Evolutionary conservation across 2,888 invertebrate species (phyloP).

Genomic region (Epirrhoe alternata): DNA sequence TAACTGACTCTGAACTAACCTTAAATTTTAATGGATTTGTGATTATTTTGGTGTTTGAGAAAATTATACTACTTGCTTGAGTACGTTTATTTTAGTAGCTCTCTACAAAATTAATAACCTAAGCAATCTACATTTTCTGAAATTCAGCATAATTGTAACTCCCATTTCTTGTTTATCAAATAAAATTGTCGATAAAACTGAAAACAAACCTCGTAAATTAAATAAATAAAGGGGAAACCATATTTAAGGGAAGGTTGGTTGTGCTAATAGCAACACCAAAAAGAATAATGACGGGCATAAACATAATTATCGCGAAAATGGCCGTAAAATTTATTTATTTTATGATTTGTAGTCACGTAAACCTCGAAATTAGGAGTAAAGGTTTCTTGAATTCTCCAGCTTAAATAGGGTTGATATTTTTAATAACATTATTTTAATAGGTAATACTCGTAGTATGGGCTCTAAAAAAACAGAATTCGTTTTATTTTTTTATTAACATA

Average conservation of each 20-base stretch:
- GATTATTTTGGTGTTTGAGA: too few relatives aligned
- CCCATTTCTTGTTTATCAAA: constrained; percentile 4
- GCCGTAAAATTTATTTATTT: constrained; percentile 54
- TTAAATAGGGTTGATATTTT: constrained; percentile 13
- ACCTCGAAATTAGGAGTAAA: constrained; percentile 35
- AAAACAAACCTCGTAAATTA: constrained; percentile 28
- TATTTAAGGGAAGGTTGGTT: constrained; percentile 39
- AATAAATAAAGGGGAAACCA: constrained; percentile 30
- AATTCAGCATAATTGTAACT: not conserved
- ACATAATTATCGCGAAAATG: constrained; percentile 51
- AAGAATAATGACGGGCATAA: constrained; percentile 52
- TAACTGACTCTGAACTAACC: too few relatives aligned
- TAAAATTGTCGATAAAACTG: constrained; percentile 11
- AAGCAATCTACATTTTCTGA: not conserved
- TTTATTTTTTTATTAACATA: too few relatives aligned
- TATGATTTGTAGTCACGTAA: constrained; percentile 55
- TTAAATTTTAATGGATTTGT: too few relatives aligned
- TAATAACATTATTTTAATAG: too few relatives aligned
- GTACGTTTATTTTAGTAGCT: too few relatives aligned
- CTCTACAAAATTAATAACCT: too few relatives aligned
- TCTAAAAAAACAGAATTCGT: too few relatives aligned
- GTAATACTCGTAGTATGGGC: too few relatives aligned
- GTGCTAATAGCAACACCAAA: constrained; percentile 47
- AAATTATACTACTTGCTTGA: too few relatives aligned
- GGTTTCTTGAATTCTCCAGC: constrained; percentile 31